These are phyloP conservation scores for Hirtodrosophila alboralis DNA, from an alignment of 2,888 invertebrate species.

Conservation along the genomic window DNA sequence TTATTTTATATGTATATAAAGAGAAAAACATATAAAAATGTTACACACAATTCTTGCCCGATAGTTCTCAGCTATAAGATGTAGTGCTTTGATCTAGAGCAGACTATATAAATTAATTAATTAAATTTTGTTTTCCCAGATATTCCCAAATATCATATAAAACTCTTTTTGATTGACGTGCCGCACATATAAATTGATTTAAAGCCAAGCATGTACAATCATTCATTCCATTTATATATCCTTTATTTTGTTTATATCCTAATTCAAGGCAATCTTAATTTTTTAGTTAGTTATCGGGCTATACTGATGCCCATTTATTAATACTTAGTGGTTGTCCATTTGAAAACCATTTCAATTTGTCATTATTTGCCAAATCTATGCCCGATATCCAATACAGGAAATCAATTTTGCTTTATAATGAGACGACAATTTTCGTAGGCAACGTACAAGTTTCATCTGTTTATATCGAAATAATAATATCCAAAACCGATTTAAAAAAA, in stretches of 20 bases:
- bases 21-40: no score
- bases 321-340: conserved; percentile 2
- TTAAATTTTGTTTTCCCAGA: no score
- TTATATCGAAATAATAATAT: conserved; percentile 23
- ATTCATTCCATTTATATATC: conserved; percentile 1
- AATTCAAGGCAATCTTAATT: conserved; percentile 19
- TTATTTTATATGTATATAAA: no score
- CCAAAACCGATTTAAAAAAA: conserved; percentile 16
- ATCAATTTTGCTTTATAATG: conserved; percentile 2
- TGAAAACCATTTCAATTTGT: conserved; percentile 15
- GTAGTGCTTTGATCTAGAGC: no score
- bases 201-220: conserved; percentile 9
- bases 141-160: conserved; percentile 29
- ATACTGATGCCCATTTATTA: conserved; percentile 1
- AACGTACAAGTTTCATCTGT: conserved; percentile 19
- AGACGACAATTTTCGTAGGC: conserved; percentile 19
- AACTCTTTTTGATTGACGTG: conserved; percentile 13
- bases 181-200: conserved; percentile 20
- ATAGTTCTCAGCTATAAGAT: no score
- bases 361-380: conserved; percentile 17
- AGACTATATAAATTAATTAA: no score
- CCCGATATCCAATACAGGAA: conserved; percentile 24
- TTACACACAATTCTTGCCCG: no score
- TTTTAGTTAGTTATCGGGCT: conserved; percentile 20
- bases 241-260: neutral